Evolutionary conservation across 30 jellyfish, hydroid and myxozoan genomes (phyloP).

Genomic region (Sanderia malayensis): DNA sequence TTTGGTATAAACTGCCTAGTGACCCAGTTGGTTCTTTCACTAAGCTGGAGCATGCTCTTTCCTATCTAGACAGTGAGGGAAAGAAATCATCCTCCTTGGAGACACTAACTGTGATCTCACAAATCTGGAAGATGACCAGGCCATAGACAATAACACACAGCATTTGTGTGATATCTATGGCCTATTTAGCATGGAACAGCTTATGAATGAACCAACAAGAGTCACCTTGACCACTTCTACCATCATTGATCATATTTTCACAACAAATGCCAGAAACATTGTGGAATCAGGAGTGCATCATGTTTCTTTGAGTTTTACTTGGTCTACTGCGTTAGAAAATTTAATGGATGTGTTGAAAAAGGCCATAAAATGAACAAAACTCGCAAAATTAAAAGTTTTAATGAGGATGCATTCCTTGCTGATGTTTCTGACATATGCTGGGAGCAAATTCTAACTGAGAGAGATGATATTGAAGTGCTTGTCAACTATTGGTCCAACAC

Average conservation of each 20-base stretch:
- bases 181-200: slow-evolving; percentile 29
- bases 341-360: slow-evolving; percentile 26
- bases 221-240: slow-evolving; percentile 31
- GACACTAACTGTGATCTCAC: slow-evolving; percentile 45
- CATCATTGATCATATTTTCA: slow-evolving; percentile 37
- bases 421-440: slow-evolving; percentile 45
- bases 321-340: slow-evolving; percentile 39
- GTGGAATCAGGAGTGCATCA: slow-evolving; percentile 26
- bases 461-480: slow-evolving; percentile 7
- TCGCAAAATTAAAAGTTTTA: slow-evolving; percentile 22
- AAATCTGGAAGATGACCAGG: slow-evolving; percentile 8
- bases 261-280: slow-evolving; percentile 20
- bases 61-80: slow-evolving; percentile 18
- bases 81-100: slow-evolving; percentile 39
- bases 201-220: slow-evolving; percentile 19
- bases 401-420: slow-evolving; percentile 41
- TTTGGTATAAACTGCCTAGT: slow-evolving; percentile 54
- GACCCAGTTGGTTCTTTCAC: slow-evolving; percentile 36
- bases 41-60: slow-evolving; percentile 12
- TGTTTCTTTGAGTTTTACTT: slow-evolving; percentile 7
- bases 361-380: slow-evolving; percentile 52
- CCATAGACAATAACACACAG: slow-evolving; percentile 25
- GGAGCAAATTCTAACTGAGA: slow-evolving; percentile 21
- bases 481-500: slow-evolving; percentile 38
- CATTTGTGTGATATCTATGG: slow-evolving; percentile 13